Percentiles rank a stretch among this genome's conserved stretches.
Conservation (phyloP, 2,888 invertebrate genomes). For the Lissocephala sabroskyi region DNA sequence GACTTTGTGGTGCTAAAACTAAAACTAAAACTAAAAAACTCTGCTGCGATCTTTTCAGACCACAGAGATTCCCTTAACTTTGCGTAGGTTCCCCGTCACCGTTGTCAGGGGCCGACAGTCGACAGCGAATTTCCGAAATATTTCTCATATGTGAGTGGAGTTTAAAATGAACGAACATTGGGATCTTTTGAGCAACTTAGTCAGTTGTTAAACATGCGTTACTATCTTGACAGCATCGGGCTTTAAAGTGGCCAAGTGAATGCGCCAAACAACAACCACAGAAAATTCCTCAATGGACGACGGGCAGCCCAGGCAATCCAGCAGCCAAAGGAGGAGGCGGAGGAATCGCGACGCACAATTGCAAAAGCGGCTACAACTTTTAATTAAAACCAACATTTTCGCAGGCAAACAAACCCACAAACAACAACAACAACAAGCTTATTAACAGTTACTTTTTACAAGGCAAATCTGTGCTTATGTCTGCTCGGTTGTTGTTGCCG, state of each 20-base stretch:
- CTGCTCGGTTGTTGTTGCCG: not conserved
- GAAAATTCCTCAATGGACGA: conserved; percentile 15
- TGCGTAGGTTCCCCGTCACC: too few species aligned
- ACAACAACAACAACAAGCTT: conserved; percentile 39
- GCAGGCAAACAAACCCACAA: conserved; percentile 28
- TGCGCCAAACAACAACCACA: conserved; percentile 32
- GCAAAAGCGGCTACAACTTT: conserved; percentile 48
- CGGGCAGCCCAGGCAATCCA: too few species aligned
- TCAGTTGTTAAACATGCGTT: conserved; percentile 49
- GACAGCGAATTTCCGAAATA: too few species aligned
- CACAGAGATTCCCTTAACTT: too few species aligned
- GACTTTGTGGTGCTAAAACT: too few species aligned
- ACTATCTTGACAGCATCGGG: conserved; percentile 56
- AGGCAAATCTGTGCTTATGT: conserved; percentile 25
- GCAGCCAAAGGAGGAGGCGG: too few species aligned
- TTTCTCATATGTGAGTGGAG: too few species aligned
- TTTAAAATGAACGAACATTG: not conserved
- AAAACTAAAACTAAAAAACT: too few species aligned
- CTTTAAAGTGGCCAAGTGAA: conserved; percentile 52
- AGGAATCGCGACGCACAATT: conserved; percentile 31
- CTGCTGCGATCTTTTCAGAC: too few species aligned
- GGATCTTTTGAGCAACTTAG: conserved; percentile 17
- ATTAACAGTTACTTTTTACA: conserved; percentile 52
- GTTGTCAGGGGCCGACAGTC: too few species aligned
- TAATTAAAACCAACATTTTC: conserved; percentile 63